phyloP scores from a whole-genome alignment of 2,888 invertebrate genomes.

The Melanostoma mellinum region DNA sequence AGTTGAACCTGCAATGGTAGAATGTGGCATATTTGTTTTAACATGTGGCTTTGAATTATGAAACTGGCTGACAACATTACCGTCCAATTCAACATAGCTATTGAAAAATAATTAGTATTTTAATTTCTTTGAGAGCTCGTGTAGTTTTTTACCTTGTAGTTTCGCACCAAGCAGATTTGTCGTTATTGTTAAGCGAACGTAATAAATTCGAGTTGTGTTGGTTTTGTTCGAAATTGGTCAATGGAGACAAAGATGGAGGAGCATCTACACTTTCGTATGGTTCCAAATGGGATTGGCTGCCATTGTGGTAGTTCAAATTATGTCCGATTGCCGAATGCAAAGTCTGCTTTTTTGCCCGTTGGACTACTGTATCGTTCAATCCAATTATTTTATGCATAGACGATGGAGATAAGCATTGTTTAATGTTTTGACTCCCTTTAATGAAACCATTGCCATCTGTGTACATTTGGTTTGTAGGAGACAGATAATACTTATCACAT shows the following conservation, averaged over 20 bases:
- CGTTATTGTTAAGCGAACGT: slow-evolving; percentile 43
- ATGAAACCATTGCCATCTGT: slow-evolving; percentile 79
- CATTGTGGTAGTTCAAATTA: slow-evolving; percentile 41
- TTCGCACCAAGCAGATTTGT: slow-evolving; percentile 60
- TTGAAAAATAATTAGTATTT: neutral
- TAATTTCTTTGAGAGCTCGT: neutral
- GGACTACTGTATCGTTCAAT: slow-evolving; percentile 44
- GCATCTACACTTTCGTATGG: slow-evolving; percentile 51
- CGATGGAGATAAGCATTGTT: slow-evolving; percentile 79
- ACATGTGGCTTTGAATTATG: slow-evolving; percentile 35
- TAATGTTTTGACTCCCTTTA: slow-evolving; percentile 81
- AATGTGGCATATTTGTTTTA: slow-evolving; percentile 26
- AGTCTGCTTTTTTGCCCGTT: slow-evolving; percentile 36
- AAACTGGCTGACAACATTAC: slow-evolving; percentile 45
- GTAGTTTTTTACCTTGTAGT: slow-evolving; percentile 36
- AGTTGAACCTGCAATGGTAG: slow-evolving; percentile 23
- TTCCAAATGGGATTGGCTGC: slow-evolving; percentile 48
- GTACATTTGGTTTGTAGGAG: slow-evolving; percentile 80
- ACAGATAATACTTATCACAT: slow-evolving; percentile 80
- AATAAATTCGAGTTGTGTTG: slow-evolving; percentile 50
- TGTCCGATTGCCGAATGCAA: slow-evolving; percentile 32
- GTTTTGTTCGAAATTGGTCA: slow-evolving; percentile 33
- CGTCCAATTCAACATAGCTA: slow-evolving; percentile 58
- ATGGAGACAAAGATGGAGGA: slow-evolving; percentile 48
- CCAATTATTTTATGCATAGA: slow-evolving; percentile 74